Evolutionary conservation across 2,888 invertebrate species (phyloP).

Genomic region (Hydrotaea diabolus): DNA sequence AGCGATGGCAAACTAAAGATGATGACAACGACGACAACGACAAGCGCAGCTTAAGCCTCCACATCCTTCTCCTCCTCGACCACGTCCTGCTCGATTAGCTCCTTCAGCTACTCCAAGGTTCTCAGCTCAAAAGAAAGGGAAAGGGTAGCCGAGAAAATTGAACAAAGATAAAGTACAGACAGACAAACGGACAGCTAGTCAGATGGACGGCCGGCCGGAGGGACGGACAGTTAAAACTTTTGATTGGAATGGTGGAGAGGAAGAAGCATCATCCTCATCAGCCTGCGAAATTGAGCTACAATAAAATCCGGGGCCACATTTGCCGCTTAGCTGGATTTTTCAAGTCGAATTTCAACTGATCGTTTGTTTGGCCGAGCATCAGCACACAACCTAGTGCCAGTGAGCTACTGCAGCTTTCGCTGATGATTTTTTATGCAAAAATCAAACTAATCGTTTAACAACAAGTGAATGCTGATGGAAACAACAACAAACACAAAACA

Average conservation of each 20-base stretch:
- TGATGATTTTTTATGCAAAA: conserved; percentile 31
- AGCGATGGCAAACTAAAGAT: conserved; percentile 75
- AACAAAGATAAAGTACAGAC: conserved; percentile 29
- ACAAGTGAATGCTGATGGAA: conserved; percentile 37
- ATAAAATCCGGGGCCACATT: neutral
- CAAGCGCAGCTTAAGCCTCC: conserved; percentile 52
- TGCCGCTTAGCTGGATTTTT: neutral
- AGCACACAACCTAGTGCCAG: conserved; percentile 43
- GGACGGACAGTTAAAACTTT: neutral
- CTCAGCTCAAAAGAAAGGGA: conserved; percentile 35
- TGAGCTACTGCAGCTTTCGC: conserved; percentile 21
- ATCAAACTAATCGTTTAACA: conserved; percentile 51
- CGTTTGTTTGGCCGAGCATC: neutral
- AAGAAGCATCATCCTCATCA: neutral
- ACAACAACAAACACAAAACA: conserved; percentile 30
- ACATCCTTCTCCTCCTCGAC: too few relatives aligned
- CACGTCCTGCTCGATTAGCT: conserved; percentile 9
- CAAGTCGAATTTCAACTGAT: conserved; percentile 5
- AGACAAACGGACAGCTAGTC: neutral
- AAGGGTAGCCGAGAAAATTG: conserved; percentile 25
- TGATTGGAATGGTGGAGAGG: conserved; percentile 15
- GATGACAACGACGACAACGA: conserved; percentile 76
- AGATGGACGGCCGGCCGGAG: neutral
- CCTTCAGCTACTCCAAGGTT: neutral
- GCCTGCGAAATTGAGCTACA: conserved; percentile 26